These are phyloP conservation scores for Halocynthia aurantium DNA, from an alignment of 23 tunicate genomes.

Conservation along the genomic window DNA sequence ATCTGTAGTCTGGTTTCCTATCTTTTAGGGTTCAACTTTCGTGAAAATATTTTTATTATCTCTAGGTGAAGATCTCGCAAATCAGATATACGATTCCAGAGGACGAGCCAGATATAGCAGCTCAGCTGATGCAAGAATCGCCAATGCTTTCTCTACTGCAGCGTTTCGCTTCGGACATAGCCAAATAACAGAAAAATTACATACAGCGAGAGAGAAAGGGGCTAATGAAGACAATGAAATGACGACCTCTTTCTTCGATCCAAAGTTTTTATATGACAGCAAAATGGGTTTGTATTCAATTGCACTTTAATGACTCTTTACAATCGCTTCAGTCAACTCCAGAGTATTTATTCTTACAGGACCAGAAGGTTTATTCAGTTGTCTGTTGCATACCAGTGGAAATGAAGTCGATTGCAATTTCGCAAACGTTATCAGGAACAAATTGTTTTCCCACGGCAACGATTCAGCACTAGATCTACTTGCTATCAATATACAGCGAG, in stretches of 20 bases:
- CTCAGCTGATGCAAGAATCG: slow-evolving; percentile 47
- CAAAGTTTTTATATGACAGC: not conserved
- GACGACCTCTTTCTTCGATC: not conserved
- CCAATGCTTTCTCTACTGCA: slow-evolving; percentile 68
- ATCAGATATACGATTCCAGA: not conserved
- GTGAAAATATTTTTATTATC: not conserved
- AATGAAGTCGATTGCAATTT: not conserved
- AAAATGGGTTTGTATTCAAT: not conserved
- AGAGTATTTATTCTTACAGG: not conserved
- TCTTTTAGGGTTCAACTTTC: too few relatives aligned
- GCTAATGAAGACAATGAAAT: not conserved
- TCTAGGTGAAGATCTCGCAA: slow-evolving; percentile 2
- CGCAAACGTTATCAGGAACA: not conserved
- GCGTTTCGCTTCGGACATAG: slow-evolving; percentile 83
- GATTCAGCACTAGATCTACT: slow-evolving; percentile 36
- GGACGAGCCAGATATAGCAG: slow-evolving; percentile 26
- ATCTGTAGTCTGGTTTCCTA: not conserved
- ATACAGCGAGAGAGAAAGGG: not conserved
- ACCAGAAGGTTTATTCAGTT: not conserved
- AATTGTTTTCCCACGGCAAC: not conserved
- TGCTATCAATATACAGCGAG: slow-evolving; percentile 76
- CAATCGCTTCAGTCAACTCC: not conserved
- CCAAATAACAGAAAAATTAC: slow-evolving; percentile 10
- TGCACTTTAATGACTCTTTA: not conserved
- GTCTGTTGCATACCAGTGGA: slow-evolving; percentile 1